phyloP scores from a whole-genome alignment of 2,113 vertebrate genomes.

The Psephotus haematonotus region DNA sequence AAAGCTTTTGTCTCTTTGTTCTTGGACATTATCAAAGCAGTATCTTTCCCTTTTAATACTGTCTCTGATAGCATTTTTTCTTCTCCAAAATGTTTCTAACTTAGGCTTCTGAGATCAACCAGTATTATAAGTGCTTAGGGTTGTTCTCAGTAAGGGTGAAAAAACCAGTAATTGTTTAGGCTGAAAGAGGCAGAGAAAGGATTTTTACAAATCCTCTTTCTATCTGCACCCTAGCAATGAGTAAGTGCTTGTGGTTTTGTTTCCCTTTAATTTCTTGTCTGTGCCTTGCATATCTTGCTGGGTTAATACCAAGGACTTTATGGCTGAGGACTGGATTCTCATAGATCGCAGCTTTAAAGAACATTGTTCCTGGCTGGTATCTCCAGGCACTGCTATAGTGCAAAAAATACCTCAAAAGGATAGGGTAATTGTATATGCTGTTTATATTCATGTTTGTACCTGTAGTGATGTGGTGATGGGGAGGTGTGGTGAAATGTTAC shows the following conservation, averaged over 20 bases:
- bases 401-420: neutral
- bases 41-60: neutral
- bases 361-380: neutral
- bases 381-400: neutral
- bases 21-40: neutral
- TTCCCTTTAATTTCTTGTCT: neutral
- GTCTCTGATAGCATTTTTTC: neutral
- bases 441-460: neutral
- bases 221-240: neutral
- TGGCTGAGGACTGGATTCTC: neutral
- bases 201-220: neutral
- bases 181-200: neutral
- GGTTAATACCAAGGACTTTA: neutral
- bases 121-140: neutral
- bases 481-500: neutral
- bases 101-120: neutral
- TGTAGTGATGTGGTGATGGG: neutral
- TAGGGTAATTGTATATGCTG: neutral
- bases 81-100: neutral
- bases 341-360: neutral
- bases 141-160: neutral
- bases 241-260: neutral
- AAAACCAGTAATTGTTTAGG: neutral
- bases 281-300: neutral
- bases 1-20: neutral